Conservation (phyloP, 2,888 invertebrate genomes). For the Abrostola tripartita region DNA sequence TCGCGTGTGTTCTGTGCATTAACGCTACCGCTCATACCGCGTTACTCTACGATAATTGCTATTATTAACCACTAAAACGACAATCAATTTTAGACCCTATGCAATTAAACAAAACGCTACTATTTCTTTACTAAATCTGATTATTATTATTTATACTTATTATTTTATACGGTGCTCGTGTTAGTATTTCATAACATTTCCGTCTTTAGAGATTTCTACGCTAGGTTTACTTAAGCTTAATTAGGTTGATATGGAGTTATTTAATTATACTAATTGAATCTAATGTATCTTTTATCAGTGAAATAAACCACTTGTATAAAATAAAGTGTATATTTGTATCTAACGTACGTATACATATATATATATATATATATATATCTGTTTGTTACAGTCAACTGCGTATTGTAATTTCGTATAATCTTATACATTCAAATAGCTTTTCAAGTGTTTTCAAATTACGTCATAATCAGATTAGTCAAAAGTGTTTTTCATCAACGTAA, state of each 20-base stretch:
- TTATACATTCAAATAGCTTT: no score
- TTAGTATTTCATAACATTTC: slow-evolving; percentile 53
- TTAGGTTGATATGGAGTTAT: slow-evolving; percentile 22
- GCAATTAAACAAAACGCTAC: slow-evolving; percentile 24
- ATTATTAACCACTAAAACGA: slow-evolving; percentile 59
- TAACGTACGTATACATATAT: no score
- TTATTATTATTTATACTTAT: slow-evolving; percentile 55
- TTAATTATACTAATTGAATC: slow-evolving; percentile 28
- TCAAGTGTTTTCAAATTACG: no score
- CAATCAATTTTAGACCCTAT: slow-evolving; percentile 56
- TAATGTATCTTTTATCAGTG: no score
- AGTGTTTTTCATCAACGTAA: no score
- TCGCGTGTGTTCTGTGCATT: slow-evolving; percentile 72
- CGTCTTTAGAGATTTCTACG: slow-evolving; percentile 51
- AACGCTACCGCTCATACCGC: slow-evolving; percentile 62
- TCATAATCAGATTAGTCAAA: no score
- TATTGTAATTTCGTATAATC: no score
- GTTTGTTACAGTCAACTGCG: no score
- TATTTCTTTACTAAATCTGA: slow-evolving; percentile 26
- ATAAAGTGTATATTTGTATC: no score
- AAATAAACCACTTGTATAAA: no score
- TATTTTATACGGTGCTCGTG: slow-evolving; percentile 53
- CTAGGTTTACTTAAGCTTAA: slow-evolving; percentile 41
- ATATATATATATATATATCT: no score
- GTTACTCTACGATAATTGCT: slow-evolving; percentile 69